Base-by-base conservation (phyloP, 1,140 invertebrate species). In the Propsilocerus akamusi region DNA sequence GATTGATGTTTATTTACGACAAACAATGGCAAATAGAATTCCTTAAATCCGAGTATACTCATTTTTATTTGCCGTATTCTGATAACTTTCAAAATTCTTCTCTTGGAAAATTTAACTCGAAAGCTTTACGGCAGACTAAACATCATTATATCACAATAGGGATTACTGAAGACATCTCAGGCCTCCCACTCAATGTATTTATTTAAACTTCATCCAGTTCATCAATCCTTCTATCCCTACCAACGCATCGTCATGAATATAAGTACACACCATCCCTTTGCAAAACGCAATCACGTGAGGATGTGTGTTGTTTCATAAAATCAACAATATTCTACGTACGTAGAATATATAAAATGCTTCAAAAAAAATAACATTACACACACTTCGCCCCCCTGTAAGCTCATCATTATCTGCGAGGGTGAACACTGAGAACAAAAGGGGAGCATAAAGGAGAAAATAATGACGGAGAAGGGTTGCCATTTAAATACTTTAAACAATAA, bases 111-210 rank as follows among this genome's bases (percentile, higher is more conserved):
- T n/a, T n/a, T n/a, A n/a, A n/a, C n/a, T n/a, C n/a, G 28, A 30
- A 30, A 11, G 2, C n/a, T 30, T 30, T 37, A 41, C 22, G 34
- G 14, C 22, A 41, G 34, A 41, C 34, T 41, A 41, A 41, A 41
- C 34, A 41, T 41, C 34, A 41, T 41, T 41, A 41, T 41, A 41
- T 20, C 22, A 41, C 34, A 41, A 41, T 41, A 20, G 34, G 34
- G 34, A 41, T 41, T 41, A 41, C 22, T n/a, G 34, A 41, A 41
- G 34, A 41, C 34, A 17, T 41, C 22, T 17, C 22, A 4, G 3
- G 10, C 10, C 28, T 30, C 28, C 28, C n/a, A n/a, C 28, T 30
- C 6, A n/a, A 30, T 8, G 28, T 11, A 30, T 2, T 30, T 7
- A 3, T n/a, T n/a, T n/a, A n/a, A n/a, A n/a, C n/a, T n/a, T n/a